Conservation (phyloP, 2,888 invertebrate species). For the Brachyopa scutellaris region DNA sequence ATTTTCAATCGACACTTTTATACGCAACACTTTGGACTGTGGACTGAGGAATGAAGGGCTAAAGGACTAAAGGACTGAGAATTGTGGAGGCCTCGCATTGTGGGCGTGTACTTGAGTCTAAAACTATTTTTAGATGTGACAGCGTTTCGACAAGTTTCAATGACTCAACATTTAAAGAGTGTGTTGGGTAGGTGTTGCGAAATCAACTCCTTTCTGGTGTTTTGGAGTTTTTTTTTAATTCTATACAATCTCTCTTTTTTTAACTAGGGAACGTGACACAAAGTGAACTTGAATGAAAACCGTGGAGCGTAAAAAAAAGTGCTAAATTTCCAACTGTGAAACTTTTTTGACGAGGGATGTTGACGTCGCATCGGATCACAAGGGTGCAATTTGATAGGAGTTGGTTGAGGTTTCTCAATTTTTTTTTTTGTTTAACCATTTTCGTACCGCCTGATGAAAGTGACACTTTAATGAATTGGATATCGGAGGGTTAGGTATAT, state of each 20-base stretch:
- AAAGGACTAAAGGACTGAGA: too few relatives aligned
- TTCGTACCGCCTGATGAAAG: conserved; percentile 27
- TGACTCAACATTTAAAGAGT: conserved; percentile 31
- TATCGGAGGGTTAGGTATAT: conserved; percentile 6
- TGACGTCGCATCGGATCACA: conserved; percentile 55
- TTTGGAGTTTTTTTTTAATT: conserved; percentile 5
- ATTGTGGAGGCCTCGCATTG: neutral
- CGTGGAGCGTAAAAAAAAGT: conserved; percentile 30
- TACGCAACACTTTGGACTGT: conserved; percentile 53
- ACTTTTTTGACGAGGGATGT: conserved; percentile 61
- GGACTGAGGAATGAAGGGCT: too few relatives aligned
- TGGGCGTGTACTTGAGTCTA: conserved; percentile 4
- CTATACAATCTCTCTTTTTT: neutral
- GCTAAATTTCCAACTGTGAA: conserved; percentile 58
- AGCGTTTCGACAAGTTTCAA: conserved; percentile 56
- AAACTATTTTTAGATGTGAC: conserved; percentile 66
- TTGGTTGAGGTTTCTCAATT: conserved; percentile 8
- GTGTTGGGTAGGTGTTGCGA: neutral
- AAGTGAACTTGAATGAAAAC: conserved; percentile 58
- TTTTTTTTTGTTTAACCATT: neutral
- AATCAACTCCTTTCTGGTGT: conserved; percentile 52
- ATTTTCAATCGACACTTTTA: conserved; percentile 72
- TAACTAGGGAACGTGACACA: conserved; percentile 55
- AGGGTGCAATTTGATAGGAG: conserved; percentile 55
- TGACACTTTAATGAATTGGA: conserved; percentile 60